Base-by-base conservation (phyloP, 2,797 vertebrate genomes). In the Sebastes jordani region DNA sequence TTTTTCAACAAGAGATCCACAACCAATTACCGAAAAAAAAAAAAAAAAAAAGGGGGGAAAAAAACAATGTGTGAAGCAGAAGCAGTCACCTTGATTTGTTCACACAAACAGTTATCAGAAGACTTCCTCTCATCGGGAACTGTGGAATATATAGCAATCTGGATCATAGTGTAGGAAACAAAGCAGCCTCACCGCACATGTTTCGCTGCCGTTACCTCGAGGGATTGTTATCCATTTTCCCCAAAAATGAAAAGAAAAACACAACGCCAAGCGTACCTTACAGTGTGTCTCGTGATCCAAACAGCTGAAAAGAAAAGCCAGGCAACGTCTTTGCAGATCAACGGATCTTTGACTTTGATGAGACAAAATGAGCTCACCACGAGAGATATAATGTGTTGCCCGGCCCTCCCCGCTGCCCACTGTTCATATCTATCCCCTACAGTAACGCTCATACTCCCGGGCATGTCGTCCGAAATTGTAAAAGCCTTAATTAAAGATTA, bases 401-500 rank as follows among this genome's bases (percentile, higher is more conserved):
- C 5, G 54, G 75, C 78, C 85, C 79, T 73, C 74, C 76, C 52
- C 18, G 1, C 60, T 61, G 61, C 82, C 68, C 73, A 11, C 78
- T 76, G 27, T 67, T 81, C 85, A 74, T 86, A 88, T 86, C 88
- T 75, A 70, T 83, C 76, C 86, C 81, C 88, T 60, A 34, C 89
- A 85, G 86, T 79, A 74, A 63, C 86, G 78, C 80, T 81, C 68
- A 63, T 46, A 87, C 88, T 89, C 82, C 81, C 77, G 65, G 86
- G 88, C 88, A 83, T 74, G 86, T 83, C 58, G 76, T 87, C 79
- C 72, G 2, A 87, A 86, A 90, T 90, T 92, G 84, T 92, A 92
- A 93, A 90, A 85, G 85, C 90, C 86, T 92, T 95, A 94, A 95
- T 95, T 95, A 95, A 94, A 95, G 93, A 95, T 94, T 93, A 93